Evolutionary conservation across 2,797 vertebrate species (phyloP), one percentile per base, ranked within the genome.

Genomic region (Peromyscus aztecus): DNA sequence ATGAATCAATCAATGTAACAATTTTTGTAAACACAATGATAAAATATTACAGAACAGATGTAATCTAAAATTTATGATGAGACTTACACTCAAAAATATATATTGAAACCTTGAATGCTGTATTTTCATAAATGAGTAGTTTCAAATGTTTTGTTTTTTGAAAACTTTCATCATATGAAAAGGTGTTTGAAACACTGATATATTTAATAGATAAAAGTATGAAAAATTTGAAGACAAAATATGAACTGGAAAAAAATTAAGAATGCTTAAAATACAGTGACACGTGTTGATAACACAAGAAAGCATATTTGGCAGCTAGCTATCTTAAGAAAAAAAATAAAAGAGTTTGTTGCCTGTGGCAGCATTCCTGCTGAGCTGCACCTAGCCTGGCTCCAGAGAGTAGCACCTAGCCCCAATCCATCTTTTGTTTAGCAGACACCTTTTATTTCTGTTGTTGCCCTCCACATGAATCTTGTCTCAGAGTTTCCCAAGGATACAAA

Each of bases 161-260:
- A 75, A 52, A 85, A 89, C 55, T 67, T 94, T 82, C 57, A 24
- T 92, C 78, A 83, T 78, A 6, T 89, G 55, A 86, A 90, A 97
- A 81, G 24, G 78, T 90, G 91, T 2, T 61, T 21, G 24, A 31
- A 76, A 95, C 55, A 34, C 24, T 91, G 67, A 94, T 55, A 89
- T 34, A 71, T n/a, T 85, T 86, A 65, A 69, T 17, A 84, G 27
- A 80, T 34, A 86, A 93, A 96, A 87, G 43, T 71, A 12, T 57
- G 17, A 89, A 94, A 95, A 43, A 52, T 89, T 49, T 88, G 4
- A 73, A 95, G 82, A 93, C 16, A 78, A 87, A 89, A 63, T n/a
- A 34, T 1, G 81, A 31, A 37, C 78, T 91, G 80, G 46, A 81
- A 81, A 80, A 88, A 85, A 61, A 71, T 55, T 55, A 76, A 94